These are phyloP conservation scores for Heliconius eleuchia DNA, from an alignment of 1,140 invertebrate species.

Conservation along the genomic window DNA sequence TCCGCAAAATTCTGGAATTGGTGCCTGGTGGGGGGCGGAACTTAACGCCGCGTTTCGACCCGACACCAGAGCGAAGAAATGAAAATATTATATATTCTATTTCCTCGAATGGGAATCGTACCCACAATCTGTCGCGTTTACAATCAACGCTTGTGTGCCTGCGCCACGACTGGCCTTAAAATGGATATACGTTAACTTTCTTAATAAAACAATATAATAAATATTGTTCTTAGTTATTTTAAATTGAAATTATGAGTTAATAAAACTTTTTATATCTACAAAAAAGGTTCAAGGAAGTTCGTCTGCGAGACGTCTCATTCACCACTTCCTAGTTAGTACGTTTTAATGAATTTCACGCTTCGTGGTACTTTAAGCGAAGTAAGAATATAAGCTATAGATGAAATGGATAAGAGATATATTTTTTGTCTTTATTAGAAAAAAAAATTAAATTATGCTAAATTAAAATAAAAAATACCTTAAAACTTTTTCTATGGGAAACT, in stretches of 20 bases:
- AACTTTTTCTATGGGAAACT: too few species aligned
- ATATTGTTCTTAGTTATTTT: neutral
- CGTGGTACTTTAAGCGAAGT: neutral
- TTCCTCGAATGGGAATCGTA: too few species aligned
- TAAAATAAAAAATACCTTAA: too few species aligned
- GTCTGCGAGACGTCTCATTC: constrained; percentile 13
- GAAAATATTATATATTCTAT: too few species aligned
- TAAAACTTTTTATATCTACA: neutral
- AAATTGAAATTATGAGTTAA: neutral
- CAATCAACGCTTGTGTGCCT: too few species aligned
- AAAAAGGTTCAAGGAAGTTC: constrained; percentile 20
- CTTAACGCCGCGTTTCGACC: neutral
- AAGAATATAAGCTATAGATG: neutral
- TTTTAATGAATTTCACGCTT: constrained; percentile 25
- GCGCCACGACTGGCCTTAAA: too few species aligned
- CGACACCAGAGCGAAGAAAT: neutral
- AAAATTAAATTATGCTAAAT: too few species aligned
- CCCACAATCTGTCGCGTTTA: too few species aligned
- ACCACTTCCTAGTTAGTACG: constrained; percentile 1
- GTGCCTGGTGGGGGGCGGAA: neutral
- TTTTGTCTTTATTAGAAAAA: neutral
- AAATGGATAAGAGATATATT: neutral
- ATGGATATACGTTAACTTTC: too few species aligned
- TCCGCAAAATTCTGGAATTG: too few species aligned
- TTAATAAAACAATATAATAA: neutral